phyloP scores from a whole-genome alignment of 2,888 invertebrate species.

The Dicyrtoma fusca region DNA sequence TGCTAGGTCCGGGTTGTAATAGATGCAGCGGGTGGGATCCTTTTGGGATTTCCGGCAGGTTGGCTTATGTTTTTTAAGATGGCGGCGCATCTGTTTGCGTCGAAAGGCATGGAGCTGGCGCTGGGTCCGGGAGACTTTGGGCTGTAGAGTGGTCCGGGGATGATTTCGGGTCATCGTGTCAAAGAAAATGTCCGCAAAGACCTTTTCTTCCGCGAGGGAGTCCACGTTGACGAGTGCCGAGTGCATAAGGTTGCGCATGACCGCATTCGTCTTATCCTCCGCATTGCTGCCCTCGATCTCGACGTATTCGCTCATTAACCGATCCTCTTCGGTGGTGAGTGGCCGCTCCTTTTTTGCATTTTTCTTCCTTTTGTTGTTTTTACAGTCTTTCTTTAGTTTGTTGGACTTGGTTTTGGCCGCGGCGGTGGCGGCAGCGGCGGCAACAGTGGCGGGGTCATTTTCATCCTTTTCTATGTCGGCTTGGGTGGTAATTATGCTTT shows the following conservation, averaged over 20 bases:
- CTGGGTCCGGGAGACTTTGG: too few species aligned
- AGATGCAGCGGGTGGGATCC: not conserved
- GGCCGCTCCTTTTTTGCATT: constrained; percentile 1
- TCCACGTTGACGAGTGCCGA: constrained; percentile 11
- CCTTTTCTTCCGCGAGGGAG: not conserved
- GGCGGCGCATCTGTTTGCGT: not conserved
- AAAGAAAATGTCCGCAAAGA: constrained; percentile 32
- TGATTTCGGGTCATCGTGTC: constrained; percentile 13
- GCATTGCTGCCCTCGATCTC: not conserved
- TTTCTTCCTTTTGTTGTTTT: not conserved
- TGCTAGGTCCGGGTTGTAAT: not conserved
- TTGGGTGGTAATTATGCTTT: too few species aligned
- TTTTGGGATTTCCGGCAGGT: constrained; percentile 11
- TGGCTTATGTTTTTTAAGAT: constrained; percentile 13
- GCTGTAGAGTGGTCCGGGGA: not conserved
- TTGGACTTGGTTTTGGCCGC: not conserved
- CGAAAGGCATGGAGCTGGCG: not conserved
- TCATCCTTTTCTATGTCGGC: too few species aligned
- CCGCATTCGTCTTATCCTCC: not conserved
- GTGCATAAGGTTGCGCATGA: constrained; percentile 15
- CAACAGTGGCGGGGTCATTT: too few species aligned
- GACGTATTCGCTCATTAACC: too few species aligned
- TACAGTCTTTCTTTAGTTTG: not conserved
- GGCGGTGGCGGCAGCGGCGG: too few species aligned
- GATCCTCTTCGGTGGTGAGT: not conserved